These are phyloP conservation scores for Daphoenositta chrysoptera DNA, from an alignment of 2,113 vertebrate species.

Conservation along the genomic window DNA sequence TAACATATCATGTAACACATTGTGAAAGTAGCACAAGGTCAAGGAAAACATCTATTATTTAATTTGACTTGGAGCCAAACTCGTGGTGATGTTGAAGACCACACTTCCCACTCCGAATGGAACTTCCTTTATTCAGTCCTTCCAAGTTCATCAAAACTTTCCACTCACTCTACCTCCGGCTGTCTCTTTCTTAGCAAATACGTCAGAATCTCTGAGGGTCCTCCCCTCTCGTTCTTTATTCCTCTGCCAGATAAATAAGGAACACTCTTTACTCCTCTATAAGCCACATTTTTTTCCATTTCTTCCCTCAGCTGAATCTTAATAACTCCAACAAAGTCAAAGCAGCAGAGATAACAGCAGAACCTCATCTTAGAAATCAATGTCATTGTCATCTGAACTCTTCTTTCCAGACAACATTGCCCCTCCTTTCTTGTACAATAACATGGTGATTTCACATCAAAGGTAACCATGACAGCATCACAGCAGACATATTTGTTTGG, in stretches of 20 bases:
- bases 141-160: conserved; percentile 39
- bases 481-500: neutral
- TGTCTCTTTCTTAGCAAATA: neutral
- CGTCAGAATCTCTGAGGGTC: neutral
- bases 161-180: neutral
- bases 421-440: neutral
- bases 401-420: neutral
- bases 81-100: conserved; percentile 27
- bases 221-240: neutral
- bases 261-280: neutral
- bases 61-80: conserved; percentile 43
- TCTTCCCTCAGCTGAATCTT: neutral
- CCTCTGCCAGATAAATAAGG: neutral
- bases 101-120: conserved; percentile 6
- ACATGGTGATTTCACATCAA: neutral
- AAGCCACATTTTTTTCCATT: neutral
- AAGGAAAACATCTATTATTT: conserved; percentile 56
- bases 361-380: neutral
- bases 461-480: conserved; percentile 13
- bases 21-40: conserved; percentile 42
- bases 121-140: conserved; percentile 41
- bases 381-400: neutral
- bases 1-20: neutral
- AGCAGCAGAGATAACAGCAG: neutral
- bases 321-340: neutral